These are phyloP conservation scores for Apeira syringaria DNA, from an alignment of 2,888 invertebrate genomes.

Conservation along the genomic window DNA sequence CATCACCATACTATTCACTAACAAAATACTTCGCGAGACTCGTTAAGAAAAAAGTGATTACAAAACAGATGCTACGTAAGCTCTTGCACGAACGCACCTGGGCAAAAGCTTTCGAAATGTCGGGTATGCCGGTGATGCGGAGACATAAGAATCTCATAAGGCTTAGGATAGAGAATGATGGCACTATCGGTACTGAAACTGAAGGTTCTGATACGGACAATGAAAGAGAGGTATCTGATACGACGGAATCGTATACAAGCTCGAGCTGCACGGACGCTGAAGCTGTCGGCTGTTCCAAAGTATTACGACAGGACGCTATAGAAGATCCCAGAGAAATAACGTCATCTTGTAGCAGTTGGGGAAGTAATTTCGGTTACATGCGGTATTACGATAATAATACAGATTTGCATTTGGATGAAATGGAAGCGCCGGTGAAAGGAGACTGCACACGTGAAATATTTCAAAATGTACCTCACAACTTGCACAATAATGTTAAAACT, in stretches of 20 bases:
- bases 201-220: constrained; percentile 71
- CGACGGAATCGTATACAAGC: constrained; percentile 66
- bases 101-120: constrained; percentile 75
- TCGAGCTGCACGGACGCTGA: constrained; percentile 67
- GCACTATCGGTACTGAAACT: constrained; percentile 67
- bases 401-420: constrained; percentile 63
- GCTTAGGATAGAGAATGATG: constrained; percentile 69
- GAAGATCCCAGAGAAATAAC: constrained; percentile 67
- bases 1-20: constrained; percentile 90
- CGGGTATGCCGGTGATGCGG: constrained; percentile 69
- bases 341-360: constrained; percentile 81
- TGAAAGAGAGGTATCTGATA: constrained; percentile 69
- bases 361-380: constrained; percentile 86
- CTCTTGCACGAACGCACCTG: constrained; percentile 86
- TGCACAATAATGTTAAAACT: constrained; percentile 33
- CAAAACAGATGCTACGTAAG: constrained; percentile 88
- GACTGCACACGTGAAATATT: constrained; percentile 74
- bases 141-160: constrained; percentile 73
- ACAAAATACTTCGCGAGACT: constrained; percentile 90
- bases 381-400: constrained; percentile 84
- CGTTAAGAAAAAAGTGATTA: constrained; percentile 88
- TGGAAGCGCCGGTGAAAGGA: constrained; percentile 45
- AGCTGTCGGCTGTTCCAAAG: constrained; percentile 53
- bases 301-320: constrained; percentile 85
- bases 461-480: constrained; percentile 42